Base-by-base conservation (phyloP, 2,113 vertebrate genomes). In the Brevimyrus niger region DNA sequence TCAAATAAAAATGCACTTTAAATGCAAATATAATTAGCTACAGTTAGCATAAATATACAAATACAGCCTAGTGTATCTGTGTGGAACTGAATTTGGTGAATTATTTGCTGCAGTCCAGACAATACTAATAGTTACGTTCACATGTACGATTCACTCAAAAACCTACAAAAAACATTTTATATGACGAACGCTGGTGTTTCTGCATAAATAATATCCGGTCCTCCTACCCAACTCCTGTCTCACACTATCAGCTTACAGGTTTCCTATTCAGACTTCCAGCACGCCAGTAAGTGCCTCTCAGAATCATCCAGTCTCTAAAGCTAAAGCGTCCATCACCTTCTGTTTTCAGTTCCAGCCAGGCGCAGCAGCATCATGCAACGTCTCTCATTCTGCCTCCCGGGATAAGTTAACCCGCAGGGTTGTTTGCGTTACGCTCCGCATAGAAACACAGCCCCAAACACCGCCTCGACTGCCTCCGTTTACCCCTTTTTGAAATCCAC, bases 31-130 rank as follows among this genome's bases (percentile, higher is more conserved):
- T 61, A 31, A 87, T 65, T 87, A 85, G 27, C 48, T 85, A 42
- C 35, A 87, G 9, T 61, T 65, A 61, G 87, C 35, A 87, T 87
- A 87, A 55, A 87, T 61, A 65, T 61, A 53, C 85, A 84, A 47
- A 46, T 47, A 46, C 42, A 46, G 44, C 85, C 73, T 80, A 80
- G 73, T 31, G 31, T 50, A 47, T 31, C 85, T 86, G 85, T 53
- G n/a, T 53, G 44, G 44, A 84, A 84, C 82, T 51, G 48, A 50
- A 51, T 53, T 86, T 31, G 23, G n/a, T 15, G 48, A n/a, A n/a
- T 86, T 50, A 50, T 50, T n/a, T 86, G 11, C 15, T 51, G 48
- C n/a, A 51, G n/a, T 53, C 27, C 48, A 86, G 42, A n/a, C 47
- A 53, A 86, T 51, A 17, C 48, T 86, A 86, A 53, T 51, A 86